phyloP scores from a whole-genome alignment of 2,113 vertebrate genomes.

The Poecilia latipinna region DNA sequence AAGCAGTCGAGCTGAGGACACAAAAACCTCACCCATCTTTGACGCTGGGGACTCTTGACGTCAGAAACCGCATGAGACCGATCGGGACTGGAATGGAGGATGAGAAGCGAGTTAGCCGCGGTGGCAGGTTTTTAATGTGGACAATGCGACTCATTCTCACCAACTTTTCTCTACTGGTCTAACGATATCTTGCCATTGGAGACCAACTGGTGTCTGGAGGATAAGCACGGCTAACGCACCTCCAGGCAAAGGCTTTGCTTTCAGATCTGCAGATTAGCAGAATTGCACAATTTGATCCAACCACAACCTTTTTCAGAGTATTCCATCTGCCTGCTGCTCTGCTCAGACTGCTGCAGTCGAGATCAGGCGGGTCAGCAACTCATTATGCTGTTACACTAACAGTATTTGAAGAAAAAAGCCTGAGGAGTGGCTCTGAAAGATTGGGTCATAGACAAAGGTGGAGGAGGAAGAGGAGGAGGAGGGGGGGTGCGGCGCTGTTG shows the following conservation, averaged over 20 bases:
- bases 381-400: constrained; percentile 66
- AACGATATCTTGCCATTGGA: not conserved
- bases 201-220: not conserved
- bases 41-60: too few relatives aligned
- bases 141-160: not conserved
- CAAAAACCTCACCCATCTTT: too few relatives aligned
- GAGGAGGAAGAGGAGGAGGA: constrained; percentile 29
- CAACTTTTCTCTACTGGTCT: not conserved
- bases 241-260: not conserved
- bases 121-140: not conserved
- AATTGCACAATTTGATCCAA: constrained; percentile 19
- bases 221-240: not conserved
- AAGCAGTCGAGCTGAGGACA: not conserved
- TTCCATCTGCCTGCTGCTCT: constrained; percentile 39
- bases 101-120: too few relatives aligned
- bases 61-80: not conserved
- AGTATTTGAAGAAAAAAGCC: constrained; percentile 56
- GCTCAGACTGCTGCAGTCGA: constrained; percentile 38
- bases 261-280: not conserved
- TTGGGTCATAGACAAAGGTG: constrained; percentile 55
- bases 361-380: constrained; percentile 59
- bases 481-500: not conserved
- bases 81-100: not conserved
- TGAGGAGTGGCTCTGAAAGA: constrained; percentile 47
- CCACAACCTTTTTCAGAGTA: constrained; percentile 7